Conservation (phyloP, 2,888 invertebrate genomes). For the Ennomos erosarius region DNA sequence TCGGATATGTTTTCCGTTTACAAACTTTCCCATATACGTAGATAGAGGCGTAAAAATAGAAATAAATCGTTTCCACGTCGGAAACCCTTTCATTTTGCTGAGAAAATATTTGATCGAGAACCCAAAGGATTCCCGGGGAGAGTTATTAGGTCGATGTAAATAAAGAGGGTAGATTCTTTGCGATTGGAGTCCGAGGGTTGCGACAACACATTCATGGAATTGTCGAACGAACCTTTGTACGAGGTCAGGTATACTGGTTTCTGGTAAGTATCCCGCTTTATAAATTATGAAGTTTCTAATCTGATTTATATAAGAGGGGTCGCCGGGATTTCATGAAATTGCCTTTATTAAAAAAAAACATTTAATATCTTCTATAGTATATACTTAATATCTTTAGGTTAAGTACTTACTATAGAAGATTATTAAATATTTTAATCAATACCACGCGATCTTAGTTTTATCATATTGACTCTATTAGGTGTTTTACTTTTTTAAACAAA, state of each 20-base stretch:
- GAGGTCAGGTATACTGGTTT: not conserved
- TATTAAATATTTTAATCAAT: too few species aligned
- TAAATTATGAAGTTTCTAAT: not conserved
- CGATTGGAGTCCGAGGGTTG: constrained; percentile 53
- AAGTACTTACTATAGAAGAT: too few species aligned
- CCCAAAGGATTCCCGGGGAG: constrained; percentile 46
- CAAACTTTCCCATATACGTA: constrained; percentile 6
- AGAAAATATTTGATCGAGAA: constrained; percentile 58
- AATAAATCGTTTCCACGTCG: constrained; percentile 40
- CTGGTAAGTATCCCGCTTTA: not conserved
- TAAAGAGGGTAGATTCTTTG: constrained; percentile 56
- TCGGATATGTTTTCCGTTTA: constrained; percentile 26
- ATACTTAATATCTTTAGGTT: too few species aligned
- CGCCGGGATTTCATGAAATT: not conserved
- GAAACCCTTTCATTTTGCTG: constrained; percentile 44
- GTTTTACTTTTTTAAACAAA: too few species aligned
- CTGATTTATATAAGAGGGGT: not conserved
- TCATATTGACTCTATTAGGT: too few species aligned
- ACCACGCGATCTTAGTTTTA: too few species aligned
- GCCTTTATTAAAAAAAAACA: too few species aligned
- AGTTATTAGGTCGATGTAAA: constrained; percentile 68
- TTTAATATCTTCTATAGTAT: too few species aligned
- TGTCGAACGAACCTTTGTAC: constrained; percentile 41
- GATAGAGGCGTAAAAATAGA: constrained; percentile 30
- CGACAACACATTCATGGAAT: constrained; percentile 51